Conservation (phyloP, 2,888 invertebrate genomes). For the Deilephila elpenor region DNA sequence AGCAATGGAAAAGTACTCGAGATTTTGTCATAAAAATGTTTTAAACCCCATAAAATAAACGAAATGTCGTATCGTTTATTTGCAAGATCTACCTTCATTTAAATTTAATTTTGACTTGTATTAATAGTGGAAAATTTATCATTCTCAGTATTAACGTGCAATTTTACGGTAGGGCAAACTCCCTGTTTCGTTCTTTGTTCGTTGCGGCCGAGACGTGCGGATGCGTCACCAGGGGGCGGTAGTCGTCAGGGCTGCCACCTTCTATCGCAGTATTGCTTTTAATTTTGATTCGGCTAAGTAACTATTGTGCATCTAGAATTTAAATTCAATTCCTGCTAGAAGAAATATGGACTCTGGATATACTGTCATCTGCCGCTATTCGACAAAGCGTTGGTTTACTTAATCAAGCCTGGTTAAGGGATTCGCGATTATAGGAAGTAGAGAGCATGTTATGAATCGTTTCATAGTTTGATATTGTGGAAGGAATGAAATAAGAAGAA, state of each 20-base stretch:
- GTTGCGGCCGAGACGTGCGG: conserved; percentile 40
- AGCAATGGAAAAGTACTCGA: too few relatives aligned
- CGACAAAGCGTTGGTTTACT: too few relatives aligned
- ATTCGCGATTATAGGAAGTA: too few relatives aligned
- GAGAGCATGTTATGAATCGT: too few relatives aligned
- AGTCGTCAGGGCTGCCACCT: conserved; percentile 36
- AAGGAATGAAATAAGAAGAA: too few relatives aligned
- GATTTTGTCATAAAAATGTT: background rate
- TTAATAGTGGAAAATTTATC: conserved; percentile 32
- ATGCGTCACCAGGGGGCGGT: conserved; percentile 30
- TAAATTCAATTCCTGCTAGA: background rate
- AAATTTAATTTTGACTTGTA: conserved; percentile 13
- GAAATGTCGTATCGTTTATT: background rate
- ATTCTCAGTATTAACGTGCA: conserved; percentile 55
- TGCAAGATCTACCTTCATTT: background rate
- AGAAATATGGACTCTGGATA: too few relatives aligned
- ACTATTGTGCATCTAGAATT: background rate
- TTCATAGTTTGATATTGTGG: too few relatives aligned
- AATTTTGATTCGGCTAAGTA: background rate
- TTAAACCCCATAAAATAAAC: background rate
- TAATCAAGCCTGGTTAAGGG: too few relatives aligned
- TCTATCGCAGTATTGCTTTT: background rate
- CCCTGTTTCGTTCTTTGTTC: conserved; percentile 50
- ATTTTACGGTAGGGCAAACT: conserved; percentile 51
- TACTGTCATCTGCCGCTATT: too few relatives aligned